Percentiles rank a stretch among this genome's conserved stretches.
Conservation (phyloP, 2,888 invertebrate species). For the Zaprionus bogoriensis region DNA sequence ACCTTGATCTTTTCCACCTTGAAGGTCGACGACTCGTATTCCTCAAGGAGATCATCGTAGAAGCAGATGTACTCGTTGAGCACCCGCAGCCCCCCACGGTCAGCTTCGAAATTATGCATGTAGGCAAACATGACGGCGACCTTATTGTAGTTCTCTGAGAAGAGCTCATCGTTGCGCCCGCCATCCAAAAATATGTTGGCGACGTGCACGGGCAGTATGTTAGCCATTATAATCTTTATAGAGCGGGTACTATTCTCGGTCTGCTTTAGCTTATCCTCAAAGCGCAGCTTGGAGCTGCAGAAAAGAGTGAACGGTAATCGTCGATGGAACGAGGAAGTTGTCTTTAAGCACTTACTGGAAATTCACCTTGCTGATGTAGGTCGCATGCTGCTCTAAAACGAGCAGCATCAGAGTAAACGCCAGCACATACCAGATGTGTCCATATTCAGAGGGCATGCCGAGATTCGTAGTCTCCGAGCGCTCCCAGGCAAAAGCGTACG, state of each 20-base stretch:
- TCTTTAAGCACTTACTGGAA: conserved; percentile 85
- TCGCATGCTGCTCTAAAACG: conserved; percentile 92
- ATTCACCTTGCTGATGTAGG: conserved; percentile 93
- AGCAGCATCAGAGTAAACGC: conserved; percentile 89
- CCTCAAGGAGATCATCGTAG: conserved; percentile 92
- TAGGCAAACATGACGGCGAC: conserved; percentile 98
- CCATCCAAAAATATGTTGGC: conserved; percentile 82
- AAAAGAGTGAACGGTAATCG: no score
- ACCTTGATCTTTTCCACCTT: conserved; percentile 98
- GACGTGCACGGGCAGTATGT: conserved; percentile 96
- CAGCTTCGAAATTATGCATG: conserved; percentile 89
- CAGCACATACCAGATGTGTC: conserved; percentile 85
- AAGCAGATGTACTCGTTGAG: conserved; percentile 95
- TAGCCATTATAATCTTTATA: conserved; percentile 93
- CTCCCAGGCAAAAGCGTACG: conserved; percentile 71
- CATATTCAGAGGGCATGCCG: conserved; percentile 86
- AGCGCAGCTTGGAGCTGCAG: conserved; percentile 86
- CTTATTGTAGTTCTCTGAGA: conserved; percentile 92
- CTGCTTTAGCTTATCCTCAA: conserved; percentile 91
- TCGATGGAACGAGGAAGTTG: no score
- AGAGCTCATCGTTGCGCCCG: conserved; percentile 86
- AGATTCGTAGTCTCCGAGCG: conserved; percentile 85
- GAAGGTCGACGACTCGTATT: conserved; percentile 84
- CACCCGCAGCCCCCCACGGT: conserved; percentile 86
- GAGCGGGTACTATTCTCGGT: conserved; percentile 91